Evolutionary conservation across 2,113 vertebrate species (phyloP), one percentile per base, ranked within the genome.

Genomic region (Pongo abelii): DNA sequence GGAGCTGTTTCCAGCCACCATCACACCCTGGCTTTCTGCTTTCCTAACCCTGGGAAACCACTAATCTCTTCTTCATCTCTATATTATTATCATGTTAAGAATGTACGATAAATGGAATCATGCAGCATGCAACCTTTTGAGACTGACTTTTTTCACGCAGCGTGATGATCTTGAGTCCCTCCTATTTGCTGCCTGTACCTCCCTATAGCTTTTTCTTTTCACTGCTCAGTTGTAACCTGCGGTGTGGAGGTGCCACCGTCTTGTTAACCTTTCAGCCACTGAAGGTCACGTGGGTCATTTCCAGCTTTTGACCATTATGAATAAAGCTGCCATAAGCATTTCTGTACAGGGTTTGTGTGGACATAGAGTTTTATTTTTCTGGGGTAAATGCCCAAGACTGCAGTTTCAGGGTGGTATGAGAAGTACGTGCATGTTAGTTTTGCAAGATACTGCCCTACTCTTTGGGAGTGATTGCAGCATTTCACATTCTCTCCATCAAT

Each of bases 391-490:
- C 14, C 55, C 9, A 4, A 25, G 18, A 0, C 18, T 17, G 18
- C 8, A 5, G 11, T 20, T 43, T 8, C 16, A 7, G 57, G 35
- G 17, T 20, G 14, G 12, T 69, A 0, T 18, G 17, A 70, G 30
- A 69, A 69, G 7, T 20, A n/a, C 8, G 17, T 1, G 8, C 69
- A 2, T 10, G 69, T 4, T 9, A 20, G 25, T 22, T 64, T 46
- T 46, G n/a, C 10, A 0, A 10, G 14, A 46, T 0, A 30, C 38
- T 4, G 27, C 55, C 30, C 0, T 18, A 3, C 0, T 1, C 55
- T 22, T 27, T 20, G 35, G 22, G 14, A 10, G 67, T 20, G 40
- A 32, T 6, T 20, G 38, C 25, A 38, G 35, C 59, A 0, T n/a
- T 61, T 64, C 48, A 84, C 22, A 3, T 64, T 84, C 57, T 16